Evolutionary conservation across 2,113 vertebrate species (phyloP).

Genomic region (Glaucidium brasilianum): DNA sequence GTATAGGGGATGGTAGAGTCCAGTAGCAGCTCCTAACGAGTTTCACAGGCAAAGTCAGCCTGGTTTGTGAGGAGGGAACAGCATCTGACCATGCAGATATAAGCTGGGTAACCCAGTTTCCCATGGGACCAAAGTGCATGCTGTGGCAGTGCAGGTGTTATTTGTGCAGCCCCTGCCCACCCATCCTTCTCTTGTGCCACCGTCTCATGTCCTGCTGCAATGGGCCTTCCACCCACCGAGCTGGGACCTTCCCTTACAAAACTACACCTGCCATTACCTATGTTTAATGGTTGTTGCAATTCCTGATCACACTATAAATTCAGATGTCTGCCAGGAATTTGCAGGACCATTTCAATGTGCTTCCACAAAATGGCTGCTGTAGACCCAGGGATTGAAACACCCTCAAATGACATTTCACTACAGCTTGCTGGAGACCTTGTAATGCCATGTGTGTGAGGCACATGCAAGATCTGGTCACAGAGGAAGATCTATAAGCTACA

Average conservation of each 20-base stretch:
- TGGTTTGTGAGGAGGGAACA: not conserved
- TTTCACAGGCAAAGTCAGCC: not conserved
- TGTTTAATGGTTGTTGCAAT: not conserved
- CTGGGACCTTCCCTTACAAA: not conserved
- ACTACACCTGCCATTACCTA: not conserved
- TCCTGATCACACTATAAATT: not conserved
- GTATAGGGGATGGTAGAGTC: not conserved
- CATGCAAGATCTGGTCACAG: not conserved
- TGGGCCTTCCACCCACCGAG: accelerated
- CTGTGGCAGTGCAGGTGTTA: accelerated
- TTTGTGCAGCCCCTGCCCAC: not conserved
- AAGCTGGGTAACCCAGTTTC: not conserved
- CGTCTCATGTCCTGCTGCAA: not conserved
- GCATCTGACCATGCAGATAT: not conserved
- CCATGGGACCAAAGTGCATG: not conserved
- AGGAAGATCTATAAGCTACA: not conserved
- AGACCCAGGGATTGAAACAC: not conserved
- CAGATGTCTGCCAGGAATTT: not conserved
- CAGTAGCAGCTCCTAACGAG: not conserved
- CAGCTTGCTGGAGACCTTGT: not conserved
- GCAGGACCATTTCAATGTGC: not conserved
- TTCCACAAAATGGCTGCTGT: not conserved
- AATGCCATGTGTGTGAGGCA: not conserved
- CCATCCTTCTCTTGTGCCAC: not conserved
- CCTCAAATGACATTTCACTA: not conserved